phyloP scores from a whole-genome alignment of 2,888 invertebrate genomes.

The Catocala nupta region DNA sequence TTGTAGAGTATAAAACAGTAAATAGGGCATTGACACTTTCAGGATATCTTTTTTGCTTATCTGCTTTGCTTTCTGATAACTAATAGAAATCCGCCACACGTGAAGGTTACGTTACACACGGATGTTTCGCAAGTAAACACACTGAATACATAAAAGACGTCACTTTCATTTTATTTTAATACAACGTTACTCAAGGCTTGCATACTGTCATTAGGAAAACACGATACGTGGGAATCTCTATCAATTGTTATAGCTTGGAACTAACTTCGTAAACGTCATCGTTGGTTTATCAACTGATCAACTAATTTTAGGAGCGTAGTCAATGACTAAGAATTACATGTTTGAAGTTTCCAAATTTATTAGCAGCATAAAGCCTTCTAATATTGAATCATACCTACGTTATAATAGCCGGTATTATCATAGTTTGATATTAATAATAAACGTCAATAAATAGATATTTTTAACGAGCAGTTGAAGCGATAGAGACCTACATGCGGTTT shows the following conservation, averaged over 20 bases:
- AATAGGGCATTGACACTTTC: slow-evolving; percentile 23
- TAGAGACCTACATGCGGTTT: slow-evolving; percentile 54
- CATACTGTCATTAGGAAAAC: slow-evolving; percentile 28
- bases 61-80: slow-evolving; percentile 32
- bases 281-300: background rate
- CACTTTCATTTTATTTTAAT: slow-evolving; percentile 59
- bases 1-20: background rate
- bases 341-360: no score
- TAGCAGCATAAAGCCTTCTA: slow-evolving; percentile 62
- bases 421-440: slow-evolving; percentile 62
- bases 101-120: slow-evolving; percentile 55
- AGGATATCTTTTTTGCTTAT: slow-evolving; percentile 31
- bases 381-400: slow-evolving; percentile 63
- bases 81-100: slow-evolving; percentile 27
- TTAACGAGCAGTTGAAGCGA: slow-evolving; percentile 44
- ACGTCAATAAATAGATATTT: slow-evolving; percentile 62
- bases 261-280: slow-evolving; percentile 8
- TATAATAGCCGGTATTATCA: slow-evolving; percentile 74
- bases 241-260: slow-evolving; percentile 8
- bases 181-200: slow-evolving; percentile 35
- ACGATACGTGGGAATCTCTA: slow-evolving; percentile 40
- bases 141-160: slow-evolving; percentile 58
- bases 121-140: slow-evolving; percentile 64
- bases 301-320: background rate
- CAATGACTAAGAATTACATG: background rate